Conservation (phyloP, 2,797 vertebrate species). For the Sebastes melanostomus region DNA sequence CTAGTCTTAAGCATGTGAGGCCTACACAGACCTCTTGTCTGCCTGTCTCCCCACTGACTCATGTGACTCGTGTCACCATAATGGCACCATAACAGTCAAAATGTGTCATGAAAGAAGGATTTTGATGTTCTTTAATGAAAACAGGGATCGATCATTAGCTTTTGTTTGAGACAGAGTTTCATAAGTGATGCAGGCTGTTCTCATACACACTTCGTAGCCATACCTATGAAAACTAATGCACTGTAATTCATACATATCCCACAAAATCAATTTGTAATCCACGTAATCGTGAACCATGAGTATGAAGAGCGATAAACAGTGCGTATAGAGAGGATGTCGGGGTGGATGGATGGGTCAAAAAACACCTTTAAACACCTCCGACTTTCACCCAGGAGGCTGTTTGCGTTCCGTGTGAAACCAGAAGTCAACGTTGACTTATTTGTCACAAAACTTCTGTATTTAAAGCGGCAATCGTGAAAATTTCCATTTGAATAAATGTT, state of each 20-base stretch:
- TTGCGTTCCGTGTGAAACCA: background rate
- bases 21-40: slow-evolving; percentile 23
- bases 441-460: no score
- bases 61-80: slow-evolving; percentile 7
- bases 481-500: no score
- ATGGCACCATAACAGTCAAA: background rate
- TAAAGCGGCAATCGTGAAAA: no score
- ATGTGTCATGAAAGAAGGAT: background rate
- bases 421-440: no score
- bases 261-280: no score
- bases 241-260: background rate
- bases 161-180: background rate
- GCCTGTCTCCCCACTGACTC: slow-evolving; percentile 5
- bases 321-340: no score
- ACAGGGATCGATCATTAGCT: background rate
- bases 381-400: background rate
- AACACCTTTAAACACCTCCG: background rate
- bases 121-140: background rate
- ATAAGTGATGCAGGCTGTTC: background rate
- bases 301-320: no score
- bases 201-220: background rate
- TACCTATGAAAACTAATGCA: background rate
- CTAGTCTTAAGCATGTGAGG: slow-evolving; percentile 31
- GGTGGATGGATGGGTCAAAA: no score
- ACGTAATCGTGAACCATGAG: background rate